A percentile compares a stretch with the other conserved stretches of the same genome.
Conservation (phyloP, 2,888 invertebrate genomes). For the Orchesella flavescens region DNA sequence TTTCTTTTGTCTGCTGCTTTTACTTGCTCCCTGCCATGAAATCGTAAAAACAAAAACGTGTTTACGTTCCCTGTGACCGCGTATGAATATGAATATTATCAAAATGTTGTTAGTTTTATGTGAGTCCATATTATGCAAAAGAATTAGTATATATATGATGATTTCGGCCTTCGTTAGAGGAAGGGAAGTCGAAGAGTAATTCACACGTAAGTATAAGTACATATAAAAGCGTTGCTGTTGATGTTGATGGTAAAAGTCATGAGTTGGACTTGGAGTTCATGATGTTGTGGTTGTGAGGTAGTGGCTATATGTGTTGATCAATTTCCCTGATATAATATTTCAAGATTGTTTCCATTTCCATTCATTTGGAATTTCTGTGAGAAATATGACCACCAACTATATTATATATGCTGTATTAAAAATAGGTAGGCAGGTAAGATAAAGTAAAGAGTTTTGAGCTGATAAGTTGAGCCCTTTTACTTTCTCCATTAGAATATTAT, state of each 20-base stretch:
- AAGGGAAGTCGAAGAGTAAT: too few relatives aligned
- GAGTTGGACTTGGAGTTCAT: background rate
- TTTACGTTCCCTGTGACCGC: too few relatives aligned
- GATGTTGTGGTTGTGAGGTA: background rate
- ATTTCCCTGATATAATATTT: conserved; percentile 14
- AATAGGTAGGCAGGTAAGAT: background rate
- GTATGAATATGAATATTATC: too few relatives aligned
- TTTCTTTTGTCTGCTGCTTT: conserved; percentile 1
- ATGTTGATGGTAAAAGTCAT: too few relatives aligned
- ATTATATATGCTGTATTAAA: too few relatives aligned
- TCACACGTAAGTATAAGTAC: too few relatives aligned
- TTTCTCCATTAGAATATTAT: background rate
- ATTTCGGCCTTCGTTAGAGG: background rate
- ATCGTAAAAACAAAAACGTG: conserved; percentile 19
- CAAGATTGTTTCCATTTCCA: conserved; percentile 12
- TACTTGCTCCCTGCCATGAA: conserved; percentile 19
- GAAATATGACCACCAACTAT: too few relatives aligned
- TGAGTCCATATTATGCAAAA: too few relatives aligned
- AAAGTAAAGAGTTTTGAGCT: background rate
- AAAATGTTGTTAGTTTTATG: too few relatives aligned
- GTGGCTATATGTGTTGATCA: background rate
- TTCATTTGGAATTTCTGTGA: background rate
- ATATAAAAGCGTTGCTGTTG: background rate
- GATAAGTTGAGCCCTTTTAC: background rate
- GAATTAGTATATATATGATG: background rate